phyloP scores from a whole-genome alignment of 2,797 vertebrate species.

The Pachyuromys duprasi region DNA sequence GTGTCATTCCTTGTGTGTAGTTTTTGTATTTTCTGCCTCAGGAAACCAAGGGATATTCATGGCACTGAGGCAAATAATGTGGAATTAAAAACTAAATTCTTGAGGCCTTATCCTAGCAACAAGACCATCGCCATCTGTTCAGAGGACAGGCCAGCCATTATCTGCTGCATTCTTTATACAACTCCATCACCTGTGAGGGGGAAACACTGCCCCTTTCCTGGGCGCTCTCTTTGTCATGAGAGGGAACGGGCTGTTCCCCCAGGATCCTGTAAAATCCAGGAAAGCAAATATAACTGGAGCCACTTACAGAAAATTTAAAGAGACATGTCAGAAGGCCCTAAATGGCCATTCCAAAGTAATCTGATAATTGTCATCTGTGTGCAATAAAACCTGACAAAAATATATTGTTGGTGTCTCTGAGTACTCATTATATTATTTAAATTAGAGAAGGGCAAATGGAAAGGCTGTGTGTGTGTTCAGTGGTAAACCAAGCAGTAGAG shows the following conservation, averaged over 20 bases:
- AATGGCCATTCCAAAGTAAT: conserved; percentile 55
- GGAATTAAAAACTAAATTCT: conserved; percentile 94
- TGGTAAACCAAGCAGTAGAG: conserved; percentile 57
- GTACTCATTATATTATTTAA: conserved; percentile 63
- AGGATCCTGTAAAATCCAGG: conserved; percentile 78
- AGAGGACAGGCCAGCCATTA: conserved; percentile 91
- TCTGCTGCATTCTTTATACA: conserved; percentile 87
- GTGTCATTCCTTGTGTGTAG: conserved; percentile 83
- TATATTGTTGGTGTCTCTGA: conserved; percentile 67
- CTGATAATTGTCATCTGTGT: conserved; percentile 79
- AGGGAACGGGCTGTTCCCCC: conserved; percentile 84
- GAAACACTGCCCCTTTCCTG: conserved; percentile 86
- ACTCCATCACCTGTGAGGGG: conserved; percentile 94
- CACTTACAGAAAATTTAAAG: conserved; percentile 81
- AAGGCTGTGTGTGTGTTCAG: not conserved
- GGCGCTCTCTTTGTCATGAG: conserved; percentile 89
- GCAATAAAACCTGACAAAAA: conserved; percentile 79
- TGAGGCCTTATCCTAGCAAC: conserved; percentile 94
- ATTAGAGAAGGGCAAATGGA: conserved; percentile 68
- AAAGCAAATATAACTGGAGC: conserved; percentile 54
- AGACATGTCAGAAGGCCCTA: conserved; percentile 72
- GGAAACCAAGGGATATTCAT: conserved; percentile 91
- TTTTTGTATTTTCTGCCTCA: conserved; percentile 87
- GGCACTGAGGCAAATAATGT: conserved; percentile 94
- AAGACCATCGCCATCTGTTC: conserved; percentile 95